Percentiles rank a stretch among this genome's conserved stretches.
Conservation (phyloP, 2,888 invertebrate genomes). For the Tenthredo mesomela region DNA sequence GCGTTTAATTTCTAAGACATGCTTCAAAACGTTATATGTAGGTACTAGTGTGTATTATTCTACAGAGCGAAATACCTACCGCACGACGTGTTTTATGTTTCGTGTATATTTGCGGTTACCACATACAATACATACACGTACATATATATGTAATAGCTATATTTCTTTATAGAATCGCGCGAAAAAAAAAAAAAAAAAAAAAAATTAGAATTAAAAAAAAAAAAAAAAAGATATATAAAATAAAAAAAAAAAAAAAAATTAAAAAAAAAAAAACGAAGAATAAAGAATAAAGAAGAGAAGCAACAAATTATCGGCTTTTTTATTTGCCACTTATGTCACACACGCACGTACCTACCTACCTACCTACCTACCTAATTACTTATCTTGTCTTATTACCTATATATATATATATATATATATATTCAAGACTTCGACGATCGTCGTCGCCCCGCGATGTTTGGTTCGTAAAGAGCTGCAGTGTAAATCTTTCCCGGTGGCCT, state of each 20-base stretch:
- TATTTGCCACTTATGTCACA: too few relatives aligned
- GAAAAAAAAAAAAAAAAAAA: background rate
- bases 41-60: slow-evolving; percentile 3
- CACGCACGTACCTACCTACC: too few relatives aligned
- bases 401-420: too few relatives aligned
- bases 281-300: too few relatives aligned
- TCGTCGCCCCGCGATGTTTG: too few relatives aligned
- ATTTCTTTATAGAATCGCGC: background rate
- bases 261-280: too few relatives aligned
- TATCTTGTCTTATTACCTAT: too few relatives aligned
- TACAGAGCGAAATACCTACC: slow-evolving; percentile 3
- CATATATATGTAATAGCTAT: background rate
- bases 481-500: slow-evolving; percentile 39
- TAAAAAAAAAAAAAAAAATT: too few relatives aligned
- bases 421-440: background rate
- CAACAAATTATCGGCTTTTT: too few relatives aligned
- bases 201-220: too few relatives aligned
- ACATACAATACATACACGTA: background rate
- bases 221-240: too few relatives aligned
- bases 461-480: background rate
- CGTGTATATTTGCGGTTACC: background rate
- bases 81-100: slow-evolving; percentile 3
- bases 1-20: slow-evolving; percentile 3
- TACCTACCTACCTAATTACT: too few relatives aligned
- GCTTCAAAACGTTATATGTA: slow-evolving; percentile 3